phyloP scores from a whole-genome alignment of 2,888 invertebrate species.

The Lasioglossum malachurum region DNA sequence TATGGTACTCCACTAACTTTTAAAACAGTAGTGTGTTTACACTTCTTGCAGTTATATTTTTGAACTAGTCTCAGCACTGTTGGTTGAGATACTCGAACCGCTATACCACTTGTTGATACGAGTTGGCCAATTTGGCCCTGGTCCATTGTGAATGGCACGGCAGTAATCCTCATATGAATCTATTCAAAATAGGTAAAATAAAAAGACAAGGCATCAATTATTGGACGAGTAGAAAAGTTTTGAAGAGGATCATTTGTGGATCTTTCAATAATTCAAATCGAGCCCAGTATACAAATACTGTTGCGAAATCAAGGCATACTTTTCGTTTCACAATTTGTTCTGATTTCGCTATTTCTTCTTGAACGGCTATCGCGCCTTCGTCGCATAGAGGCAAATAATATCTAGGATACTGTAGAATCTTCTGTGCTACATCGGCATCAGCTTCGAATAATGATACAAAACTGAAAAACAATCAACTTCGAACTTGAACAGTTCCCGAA shows the following conservation, averaged over 20 bases:
- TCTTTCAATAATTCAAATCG: not conserved
- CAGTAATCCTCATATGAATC: constrained; percentile 79
- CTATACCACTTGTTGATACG: constrained; percentile 88
- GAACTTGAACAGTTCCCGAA: not conserved
- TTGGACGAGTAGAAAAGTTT: not conserved
- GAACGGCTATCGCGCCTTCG: constrained; percentile 87
- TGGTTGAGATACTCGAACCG: constrained; percentile 90
- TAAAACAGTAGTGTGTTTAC: constrained; percentile 88
- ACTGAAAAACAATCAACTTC: constrained; percentile 83
- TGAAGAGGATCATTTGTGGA: not conserved
- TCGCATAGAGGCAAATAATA: constrained; percentile 89
- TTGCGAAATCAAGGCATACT: constrained; percentile 82
- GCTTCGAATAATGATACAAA: constrained; percentile 90
- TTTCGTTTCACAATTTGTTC: constrained; percentile 85
- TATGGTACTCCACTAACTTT: constrained; percentile 85
- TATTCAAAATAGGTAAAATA: constrained; percentile 43
- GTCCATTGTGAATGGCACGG: constrained; percentile 87
- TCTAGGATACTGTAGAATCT: constrained; percentile 88
- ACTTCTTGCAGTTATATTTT: constrained; percentile 91
- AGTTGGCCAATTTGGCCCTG: constrained; percentile 79
- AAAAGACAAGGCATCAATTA: not conserved
- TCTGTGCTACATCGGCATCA: constrained; percentile 89
- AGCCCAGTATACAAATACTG: not conserved
- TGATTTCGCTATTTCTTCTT: constrained; percentile 86
- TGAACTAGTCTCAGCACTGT: constrained; percentile 92